phyloP scores from a whole-genome alignment of 2,888 invertebrate species.

The Gastrophysa polygoni region DNA sequence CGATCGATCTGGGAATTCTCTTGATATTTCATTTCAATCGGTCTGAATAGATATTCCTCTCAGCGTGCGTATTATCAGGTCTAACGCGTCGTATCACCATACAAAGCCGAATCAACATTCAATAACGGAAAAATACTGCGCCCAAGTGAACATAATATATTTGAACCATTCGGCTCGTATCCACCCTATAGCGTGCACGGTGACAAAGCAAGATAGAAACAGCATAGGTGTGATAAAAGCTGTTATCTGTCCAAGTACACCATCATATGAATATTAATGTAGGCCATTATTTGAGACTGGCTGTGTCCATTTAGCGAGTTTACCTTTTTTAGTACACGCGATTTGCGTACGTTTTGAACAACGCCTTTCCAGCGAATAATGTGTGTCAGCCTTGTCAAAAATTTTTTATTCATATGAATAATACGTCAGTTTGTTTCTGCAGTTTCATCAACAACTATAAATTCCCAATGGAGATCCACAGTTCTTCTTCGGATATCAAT shows the following conservation, averaged over 20 bases:
- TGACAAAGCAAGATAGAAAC: constrained; percentile 33
- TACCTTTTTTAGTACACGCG: constrained; percentile 34
- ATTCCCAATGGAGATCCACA: no score
- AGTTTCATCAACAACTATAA: no score
- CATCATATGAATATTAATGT: constrained; percentile 48
- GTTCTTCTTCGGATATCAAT: no score
- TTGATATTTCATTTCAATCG: no score
- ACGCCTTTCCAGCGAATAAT: constrained; percentile 28
- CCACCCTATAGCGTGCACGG: constrained; percentile 29
- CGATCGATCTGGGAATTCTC: no score
- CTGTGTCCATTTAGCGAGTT: constrained; percentile 41
- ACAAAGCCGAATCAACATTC: neutral
- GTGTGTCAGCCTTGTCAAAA: constrained; percentile 21
- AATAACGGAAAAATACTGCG: constrained; percentile 9
- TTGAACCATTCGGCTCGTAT: constrained; percentile 25
- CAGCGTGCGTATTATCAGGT: no score
- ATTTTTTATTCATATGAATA: constrained; percentile 10
- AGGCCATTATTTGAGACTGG: constrained; percentile 43
- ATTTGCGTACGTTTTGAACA: constrained; percentile 31
- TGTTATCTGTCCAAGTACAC: constrained; percentile 47
- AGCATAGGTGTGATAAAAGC: constrained; percentile 47
- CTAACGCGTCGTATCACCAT: neutral
- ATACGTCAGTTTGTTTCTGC: neutral
- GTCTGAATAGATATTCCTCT: no score
- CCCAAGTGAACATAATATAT: constrained; percentile 3